These are phyloP conservation scores for Caenorhabditis panamensis DNA, from an alignment of 2,888 invertebrate species.

Conservation along the genomic window DNA sequence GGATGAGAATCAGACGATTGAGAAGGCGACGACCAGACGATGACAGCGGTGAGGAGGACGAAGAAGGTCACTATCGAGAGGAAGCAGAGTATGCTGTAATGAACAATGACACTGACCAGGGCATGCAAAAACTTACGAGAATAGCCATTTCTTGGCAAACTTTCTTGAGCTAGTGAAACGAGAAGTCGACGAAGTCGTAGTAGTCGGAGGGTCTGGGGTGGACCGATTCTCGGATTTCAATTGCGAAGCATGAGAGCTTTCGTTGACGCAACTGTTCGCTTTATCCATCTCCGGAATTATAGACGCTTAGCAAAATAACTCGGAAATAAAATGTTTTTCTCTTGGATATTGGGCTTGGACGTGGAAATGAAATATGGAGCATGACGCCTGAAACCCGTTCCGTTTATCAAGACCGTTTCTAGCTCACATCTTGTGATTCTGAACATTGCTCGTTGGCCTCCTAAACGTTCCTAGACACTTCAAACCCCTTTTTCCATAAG, in stretches of 20 bases:
- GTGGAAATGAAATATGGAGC: too few species aligned
- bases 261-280: too few species aligned
- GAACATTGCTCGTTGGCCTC: background rate
- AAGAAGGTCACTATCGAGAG: background rate
- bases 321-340: too few species aligned
- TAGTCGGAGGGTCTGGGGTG: too few species aligned
- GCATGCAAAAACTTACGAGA: background rate
- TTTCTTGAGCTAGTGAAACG: too few species aligned
- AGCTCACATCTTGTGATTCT: background rate
- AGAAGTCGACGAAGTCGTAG: too few species aligned
- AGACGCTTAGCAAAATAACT: too few species aligned
- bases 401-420: background rate
- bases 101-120: background rate
- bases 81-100: conserved; percentile 12
- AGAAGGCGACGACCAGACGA: background rate
- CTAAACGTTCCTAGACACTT: background rate
- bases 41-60: conserved; percentile 1
- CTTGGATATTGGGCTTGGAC: too few species aligned
- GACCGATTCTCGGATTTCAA: too few species aligned
- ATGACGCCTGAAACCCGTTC: too few species aligned
- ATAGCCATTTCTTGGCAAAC: background rate
- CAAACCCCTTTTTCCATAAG: background rate
- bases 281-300: too few species aligned
- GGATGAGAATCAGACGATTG: background rate
- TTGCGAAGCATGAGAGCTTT: too few species aligned